A percentile compares a stretch with the other conserved stretches of the same genome.
These are phyloP conservation scores for Idaea straminata DNA, from an alignment of 2,888 invertebrate genomes.

Conservation along the genomic window DNA sequence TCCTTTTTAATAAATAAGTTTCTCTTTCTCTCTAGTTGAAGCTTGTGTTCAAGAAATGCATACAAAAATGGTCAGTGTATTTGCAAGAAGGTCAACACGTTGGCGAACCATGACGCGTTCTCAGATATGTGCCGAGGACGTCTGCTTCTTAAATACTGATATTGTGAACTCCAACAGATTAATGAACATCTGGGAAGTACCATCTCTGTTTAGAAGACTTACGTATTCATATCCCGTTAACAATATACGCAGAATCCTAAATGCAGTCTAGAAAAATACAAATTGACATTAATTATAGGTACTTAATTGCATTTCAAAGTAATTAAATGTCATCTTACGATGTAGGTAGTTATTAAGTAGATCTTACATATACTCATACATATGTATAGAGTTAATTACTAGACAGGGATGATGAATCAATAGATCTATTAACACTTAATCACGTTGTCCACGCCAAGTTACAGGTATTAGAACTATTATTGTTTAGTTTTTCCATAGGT, in stretches of 20 bases:
- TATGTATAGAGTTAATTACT: background rate
- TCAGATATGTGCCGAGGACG: conserved; percentile 61
- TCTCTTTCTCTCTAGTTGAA: background rate
- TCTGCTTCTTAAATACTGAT: conserved; percentile 31
- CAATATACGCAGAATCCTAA: background rate
- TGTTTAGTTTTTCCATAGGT: background rate
- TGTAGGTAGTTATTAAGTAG: no score
- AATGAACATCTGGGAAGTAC: background rate
- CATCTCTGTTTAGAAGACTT: background rate
- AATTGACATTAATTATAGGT: no score
- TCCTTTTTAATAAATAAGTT: no score
- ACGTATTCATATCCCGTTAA: background rate
- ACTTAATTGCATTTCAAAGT: no score
- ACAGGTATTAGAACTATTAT: background rate
- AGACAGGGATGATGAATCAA: background rate
- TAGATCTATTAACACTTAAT: background rate
- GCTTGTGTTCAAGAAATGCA: conserved; percentile 4
- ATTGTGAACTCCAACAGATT: background rate
- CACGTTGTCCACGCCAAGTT: background rate
- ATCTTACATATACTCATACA: no score
- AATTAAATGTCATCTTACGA: no score
- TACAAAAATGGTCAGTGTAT: conserved; percentile 36
- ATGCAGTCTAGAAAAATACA: background rate
- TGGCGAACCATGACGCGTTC: conserved; percentile 44
- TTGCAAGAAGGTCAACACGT: conserved; percentile 55